Base-by-base conservation (phyloP, 64 coral and sea anemone genomes). In the Pocillopora verrucosa region DNA sequence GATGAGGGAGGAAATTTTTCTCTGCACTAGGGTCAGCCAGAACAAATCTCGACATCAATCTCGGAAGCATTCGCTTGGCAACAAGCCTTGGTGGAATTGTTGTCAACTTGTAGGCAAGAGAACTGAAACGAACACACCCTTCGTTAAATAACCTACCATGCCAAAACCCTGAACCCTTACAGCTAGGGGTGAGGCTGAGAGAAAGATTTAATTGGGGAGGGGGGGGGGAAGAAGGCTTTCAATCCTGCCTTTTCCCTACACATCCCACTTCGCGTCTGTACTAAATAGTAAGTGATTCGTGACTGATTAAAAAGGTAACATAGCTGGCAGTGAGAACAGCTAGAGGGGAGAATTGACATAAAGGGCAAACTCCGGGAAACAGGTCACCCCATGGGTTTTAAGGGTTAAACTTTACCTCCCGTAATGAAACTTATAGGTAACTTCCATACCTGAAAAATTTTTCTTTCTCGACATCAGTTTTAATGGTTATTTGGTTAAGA, bases 391-490 rank as follows among this genome's bases (percentile, higher is more conserved):
- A 2, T 2, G 61, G 61, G 16, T 63, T 63, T 63, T 30, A 30
- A 13, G 16, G 16, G 4, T 63, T 15, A 4, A 13, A 63, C 11
- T 63, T 63, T 4, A 17, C 1, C 61, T 63, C 16, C 61, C 2
- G 14, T 9, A 82, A 17, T 30, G 11, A 26, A 59, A 6, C 13
- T 61, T 14, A 22, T 4, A n/a, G 14, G 22, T 36, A 57, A 38
- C 38, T 9, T 37, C 16, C 59, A 74, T 86, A 96, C 95, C 95
- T 93, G 84, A 96, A 96, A 86, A 96, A 96, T 36, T 96, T 96
- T 17, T 93, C 95, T 79, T 96, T 96, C 37, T 96, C 95, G 20
- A 93, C 90, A 75, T 93, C 95, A 67, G 75, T 76, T 68, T 96
- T 96, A 80, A 96, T 87, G 5, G 91, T 96, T 36, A 96, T 96